Conservation (phyloP, 2,888 invertebrate species). For the Clistopyga incitator region DNA sequence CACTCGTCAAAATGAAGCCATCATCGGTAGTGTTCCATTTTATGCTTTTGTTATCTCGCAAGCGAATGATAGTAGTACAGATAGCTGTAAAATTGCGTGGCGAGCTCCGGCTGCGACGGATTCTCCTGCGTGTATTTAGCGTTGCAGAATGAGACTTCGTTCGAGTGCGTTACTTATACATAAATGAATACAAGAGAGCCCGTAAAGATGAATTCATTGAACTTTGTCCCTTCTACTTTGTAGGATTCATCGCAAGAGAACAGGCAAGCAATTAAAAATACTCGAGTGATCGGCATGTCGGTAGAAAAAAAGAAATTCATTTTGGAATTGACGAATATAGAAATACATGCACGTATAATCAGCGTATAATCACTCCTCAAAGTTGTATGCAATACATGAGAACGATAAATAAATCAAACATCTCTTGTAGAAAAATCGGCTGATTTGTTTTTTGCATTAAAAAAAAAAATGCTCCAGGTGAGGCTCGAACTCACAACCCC, state of each 20-base stretch:
- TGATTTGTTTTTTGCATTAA: constrained; percentile 54
- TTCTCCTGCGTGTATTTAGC: neutral
- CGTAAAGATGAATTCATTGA: constrained; percentile 18
- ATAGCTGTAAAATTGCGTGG: neutral
- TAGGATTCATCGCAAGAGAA: constrained; percentile 1
- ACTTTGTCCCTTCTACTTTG: neutral
- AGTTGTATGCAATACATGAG: constrained; percentile 25
- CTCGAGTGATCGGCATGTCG: constrained; percentile 32
- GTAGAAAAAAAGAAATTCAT: constrained; percentile 32
- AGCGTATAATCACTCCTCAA: constrained; percentile 17
- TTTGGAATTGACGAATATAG: constrained; percentile 57
- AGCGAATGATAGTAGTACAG: constrained; percentile 1
- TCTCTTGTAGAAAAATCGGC: constrained; percentile 16
- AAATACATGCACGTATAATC: constrained; percentile 19
- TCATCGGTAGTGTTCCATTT: constrained; percentile 11
- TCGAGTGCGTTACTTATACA: constrained; percentile 16
- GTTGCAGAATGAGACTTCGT: neutral
- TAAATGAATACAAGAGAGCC: constrained; percentile 3
- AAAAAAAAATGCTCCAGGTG: constrained; percentile 95
- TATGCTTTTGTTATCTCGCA: constrained; percentile 22
- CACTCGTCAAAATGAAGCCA: constrained; percentile 2
- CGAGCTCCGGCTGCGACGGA: constrained; percentile 1
- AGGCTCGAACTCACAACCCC: constrained; percentile 99
- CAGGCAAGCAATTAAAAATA: constrained; percentile 15
- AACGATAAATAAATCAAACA: constrained; percentile 27